Evolutionary conservation across 1,140 invertebrate genomes (phyloP), one percentile per base, ranked within the genome.

Genomic region (Asbolus verrucosus): DNA sequence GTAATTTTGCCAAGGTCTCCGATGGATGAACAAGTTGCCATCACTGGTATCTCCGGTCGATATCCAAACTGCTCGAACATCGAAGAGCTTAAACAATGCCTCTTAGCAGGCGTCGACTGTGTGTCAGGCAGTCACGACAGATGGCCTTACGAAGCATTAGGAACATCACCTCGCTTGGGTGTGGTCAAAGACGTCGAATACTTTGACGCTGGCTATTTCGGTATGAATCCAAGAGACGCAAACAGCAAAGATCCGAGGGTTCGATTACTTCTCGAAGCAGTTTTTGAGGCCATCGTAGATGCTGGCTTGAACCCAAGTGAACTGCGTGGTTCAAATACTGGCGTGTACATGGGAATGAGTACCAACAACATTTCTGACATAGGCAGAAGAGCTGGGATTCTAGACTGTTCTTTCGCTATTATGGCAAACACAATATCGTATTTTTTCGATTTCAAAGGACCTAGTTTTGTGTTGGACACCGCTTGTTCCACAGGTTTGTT

Each of bases 31-130:
- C 11, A 4, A n/a, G 87, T 97, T 46, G 90, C 93, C 19, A 92
- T 97, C n/a, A 84, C 86, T 13, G 92, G 92, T 16, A 88, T 95
- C 74, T 87, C 94, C 1, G 95, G 95, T n/a, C 87, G 90, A 76
- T 95, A 95, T 82, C 95, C 96, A 0, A 90, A 96, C 72, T 94
- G 91, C 0, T 85, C 91, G 39, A 94, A 92, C 78, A 85, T 97
- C 27, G 80, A 85, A n/a, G 88, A 94, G 73, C 91, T 97, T 30
- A 83, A 88, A 60, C 87, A 95, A 39, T 92, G 95, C 78, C 85
- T 98, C 0, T 89, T 91, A 73, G 88, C 89, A 72, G 89, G 91
- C 78, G 87, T 91, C n/a, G 93, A 96, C 77, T 84, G 96, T 75
- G 86, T 94, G 13, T 92, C 92, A 4, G 89, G 88, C 9, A 91